phyloP scores from a whole-genome alignment of 2,113 vertebrate genomes.

The Coptodon bakossiorum region DNA sequence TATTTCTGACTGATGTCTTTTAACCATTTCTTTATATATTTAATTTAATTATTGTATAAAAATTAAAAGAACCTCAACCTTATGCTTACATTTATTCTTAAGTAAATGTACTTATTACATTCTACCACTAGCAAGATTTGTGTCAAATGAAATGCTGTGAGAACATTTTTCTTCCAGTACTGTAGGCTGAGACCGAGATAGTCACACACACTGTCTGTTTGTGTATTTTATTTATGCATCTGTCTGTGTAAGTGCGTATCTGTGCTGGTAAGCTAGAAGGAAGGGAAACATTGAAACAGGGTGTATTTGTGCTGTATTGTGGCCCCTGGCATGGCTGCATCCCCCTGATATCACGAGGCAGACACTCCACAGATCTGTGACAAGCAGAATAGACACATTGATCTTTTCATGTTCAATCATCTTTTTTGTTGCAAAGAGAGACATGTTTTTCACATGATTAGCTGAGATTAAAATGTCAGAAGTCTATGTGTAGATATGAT shows the following conservation, averaged over 20 bases:
- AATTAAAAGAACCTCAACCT: background rate
- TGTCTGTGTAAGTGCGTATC: background rate
- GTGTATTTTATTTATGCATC: background rate
- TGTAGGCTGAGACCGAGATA: background rate
- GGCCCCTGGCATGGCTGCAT: conserved; percentile 62
- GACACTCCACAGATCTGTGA: conserved; percentile 24
- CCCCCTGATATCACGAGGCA: conserved; percentile 51
- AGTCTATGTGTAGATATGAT: background rate
- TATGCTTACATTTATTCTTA: background rate
- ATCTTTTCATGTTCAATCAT: conserved; percentile 5
- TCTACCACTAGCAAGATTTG: background rate
- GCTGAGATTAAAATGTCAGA: background rate
- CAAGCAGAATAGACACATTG: conserved; percentile 43
- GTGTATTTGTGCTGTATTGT: conserved; percentile 66
- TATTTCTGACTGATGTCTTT: background rate
- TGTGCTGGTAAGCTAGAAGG: background rate
- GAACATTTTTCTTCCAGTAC: background rate
- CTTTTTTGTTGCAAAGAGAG: conserved; percentile 4
- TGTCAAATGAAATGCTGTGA: background rate
- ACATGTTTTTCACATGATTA: conserved; percentile 25
- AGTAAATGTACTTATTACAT: background rate
- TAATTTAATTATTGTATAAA: background rate
- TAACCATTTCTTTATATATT: background rate
- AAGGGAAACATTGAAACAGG: conserved; percentile 45
- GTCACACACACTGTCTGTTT: background rate